Conservation (phyloP, 2,797 vertebrate genomes). For the Apogon talboti region DNA sequence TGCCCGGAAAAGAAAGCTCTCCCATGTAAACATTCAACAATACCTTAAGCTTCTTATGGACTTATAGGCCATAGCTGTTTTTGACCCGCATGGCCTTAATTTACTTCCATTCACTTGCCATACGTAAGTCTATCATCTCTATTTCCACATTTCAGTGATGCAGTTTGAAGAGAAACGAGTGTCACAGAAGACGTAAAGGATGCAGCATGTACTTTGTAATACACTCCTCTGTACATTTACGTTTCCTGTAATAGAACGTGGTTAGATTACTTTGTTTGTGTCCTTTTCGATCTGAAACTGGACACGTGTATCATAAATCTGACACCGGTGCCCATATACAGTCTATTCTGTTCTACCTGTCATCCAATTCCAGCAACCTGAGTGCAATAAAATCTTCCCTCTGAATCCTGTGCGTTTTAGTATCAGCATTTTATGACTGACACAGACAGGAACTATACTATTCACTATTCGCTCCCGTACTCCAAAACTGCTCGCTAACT, state of each 20-base stretch:
- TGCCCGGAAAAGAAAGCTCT: slow-evolving; percentile 70
- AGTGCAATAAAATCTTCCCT: neutral
- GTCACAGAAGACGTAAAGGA: slow-evolving; percentile 9
- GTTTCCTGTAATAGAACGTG: slow-evolving; percentile 22
- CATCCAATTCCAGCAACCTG: slow-evolving; percentile 12
- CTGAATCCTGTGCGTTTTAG: neutral
- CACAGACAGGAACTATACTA: slow-evolving; percentile 1
- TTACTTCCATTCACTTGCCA: slow-evolving; percentile 49
- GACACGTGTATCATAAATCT: slow-evolving; percentile 22
- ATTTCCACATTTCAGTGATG: slow-evolving; percentile 6
- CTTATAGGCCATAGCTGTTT: slow-evolving; percentile 55
- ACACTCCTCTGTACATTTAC: neutral
- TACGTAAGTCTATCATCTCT: slow-evolving; percentile 14
- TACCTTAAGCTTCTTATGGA: slow-evolving; percentile 79
- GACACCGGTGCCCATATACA: neutral
- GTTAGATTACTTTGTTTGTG: slow-evolving; percentile 14
- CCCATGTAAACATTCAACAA: slow-evolving; percentile 72
- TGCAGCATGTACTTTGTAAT: slow-evolving; percentile 1
- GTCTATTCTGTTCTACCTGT: neutral
- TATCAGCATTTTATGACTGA: neutral
- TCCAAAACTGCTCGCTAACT: slow-evolving; percentile 20
- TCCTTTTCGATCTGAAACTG: slow-evolving; percentile 33
- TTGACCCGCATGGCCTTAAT: slow-evolving; percentile 60
- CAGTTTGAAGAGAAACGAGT: slow-evolving; percentile 8
- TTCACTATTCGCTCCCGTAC: slow-evolving; percentile 19